Conservation (phyloP, 2,888 invertebrate species). For the Lypha dubia region DNA sequence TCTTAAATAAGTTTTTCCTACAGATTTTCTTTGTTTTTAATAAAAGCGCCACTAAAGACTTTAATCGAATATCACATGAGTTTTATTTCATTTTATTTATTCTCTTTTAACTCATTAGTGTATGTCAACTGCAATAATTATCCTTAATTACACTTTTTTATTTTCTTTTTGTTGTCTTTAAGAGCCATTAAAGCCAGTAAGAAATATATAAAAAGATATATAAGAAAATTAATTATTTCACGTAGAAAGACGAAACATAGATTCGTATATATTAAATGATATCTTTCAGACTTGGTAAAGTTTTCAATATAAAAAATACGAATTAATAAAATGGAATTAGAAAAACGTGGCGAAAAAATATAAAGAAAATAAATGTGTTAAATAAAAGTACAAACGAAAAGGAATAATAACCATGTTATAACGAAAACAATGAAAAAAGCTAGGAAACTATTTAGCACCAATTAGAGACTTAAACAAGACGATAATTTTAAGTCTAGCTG, state of each 20-base stretch:
- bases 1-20: background rate
- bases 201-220: background rate
- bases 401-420: too few species aligned
- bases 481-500: too few species aligned
- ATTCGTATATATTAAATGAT: constrained; percentile 55
- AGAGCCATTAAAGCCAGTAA: background rate
- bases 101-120: background rate
- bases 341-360: too few species aligned
- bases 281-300: background rate
- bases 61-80: background rate
- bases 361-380: too few species aligned
- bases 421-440: too few species aligned
- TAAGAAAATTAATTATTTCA: background rate
- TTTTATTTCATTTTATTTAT: background rate
- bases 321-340: too few species aligned
- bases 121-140: constrained; percentile 26
- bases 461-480: too few species aligned
- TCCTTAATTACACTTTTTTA: constrained; percentile 5
- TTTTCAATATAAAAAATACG: too few species aligned
- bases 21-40: background rate
- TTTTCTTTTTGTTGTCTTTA: background rate
- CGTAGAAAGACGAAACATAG: background rate
- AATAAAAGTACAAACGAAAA: too few species aligned
- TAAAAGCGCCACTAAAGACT: background rate
- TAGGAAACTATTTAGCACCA: too few species aligned